Conservation (phyloP, 1,140 invertebrate species). For the Holotrichia oblita region DNA sequence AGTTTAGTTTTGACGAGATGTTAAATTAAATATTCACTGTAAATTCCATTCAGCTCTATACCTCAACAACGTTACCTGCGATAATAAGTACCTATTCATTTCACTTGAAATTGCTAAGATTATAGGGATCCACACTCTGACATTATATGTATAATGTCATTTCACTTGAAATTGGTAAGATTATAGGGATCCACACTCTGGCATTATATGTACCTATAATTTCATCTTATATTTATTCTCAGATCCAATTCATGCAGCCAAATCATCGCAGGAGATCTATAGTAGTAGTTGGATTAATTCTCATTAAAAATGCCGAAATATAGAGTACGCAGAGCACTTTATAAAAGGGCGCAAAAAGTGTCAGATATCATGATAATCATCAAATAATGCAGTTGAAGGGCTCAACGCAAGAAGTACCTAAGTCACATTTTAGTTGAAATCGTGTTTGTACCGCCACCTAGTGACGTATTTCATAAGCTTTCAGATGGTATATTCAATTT, state of each 20-base stretch:
- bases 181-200: neutral
- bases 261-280: neutral
- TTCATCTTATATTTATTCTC: neutral
- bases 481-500: no score
- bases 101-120: no score
- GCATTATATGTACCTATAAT: neutral
- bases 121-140: no score
- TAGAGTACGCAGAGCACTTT: neutral
- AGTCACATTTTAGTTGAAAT: no score
- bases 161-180: neutral
- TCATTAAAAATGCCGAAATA: neutral
- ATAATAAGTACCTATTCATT: neutral
- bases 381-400: neutral
- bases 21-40: no score
- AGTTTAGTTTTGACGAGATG: no score
- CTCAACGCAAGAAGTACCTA: no score
- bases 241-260: neutral
- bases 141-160: no score
- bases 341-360: neutral
- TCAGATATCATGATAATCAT: slow-evolving; percentile 3
- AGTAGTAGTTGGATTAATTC: neutral
- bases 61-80: neutral
- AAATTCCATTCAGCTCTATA: no score
- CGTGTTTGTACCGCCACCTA: no score
- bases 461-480: no score